Conservation (phyloP, 2,797 vertebrate genomes). For the Mus spretus region DNA sequence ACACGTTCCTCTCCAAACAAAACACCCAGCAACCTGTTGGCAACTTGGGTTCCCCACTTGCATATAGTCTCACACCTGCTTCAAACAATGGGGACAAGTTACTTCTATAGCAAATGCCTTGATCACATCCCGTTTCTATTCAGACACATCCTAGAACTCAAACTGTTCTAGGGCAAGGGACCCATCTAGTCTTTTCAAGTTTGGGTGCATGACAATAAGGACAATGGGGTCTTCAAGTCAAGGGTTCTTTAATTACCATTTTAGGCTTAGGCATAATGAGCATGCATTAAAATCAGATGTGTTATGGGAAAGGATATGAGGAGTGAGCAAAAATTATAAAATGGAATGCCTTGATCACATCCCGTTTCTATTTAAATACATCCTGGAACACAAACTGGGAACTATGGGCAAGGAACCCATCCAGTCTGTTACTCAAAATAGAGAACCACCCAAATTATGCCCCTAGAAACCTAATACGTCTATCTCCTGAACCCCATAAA, state of each 20-base stretch:
- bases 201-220: neutral
- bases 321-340: neutral
- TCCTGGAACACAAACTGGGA: neutral
- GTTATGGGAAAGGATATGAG: neutral
- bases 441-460: neutral
- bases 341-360: neutral
- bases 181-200: neutral
- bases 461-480: neutral
- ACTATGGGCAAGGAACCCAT: neutral
- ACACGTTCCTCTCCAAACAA: neutral
- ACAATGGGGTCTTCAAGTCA: neutral
- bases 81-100: neutral
- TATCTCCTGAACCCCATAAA: neutral
- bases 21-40: neutral
- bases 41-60: neutral
- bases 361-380: neutral
- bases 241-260: neutral
- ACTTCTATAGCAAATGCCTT: neutral
- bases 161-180: neutral
- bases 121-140: neutral
- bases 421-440: neutral
- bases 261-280: neutral
- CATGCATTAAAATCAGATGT: neutral
- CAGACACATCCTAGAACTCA: neutral
- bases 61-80: neutral